Evolutionary conservation across 2,797 vertebrate genomes (phyloP).

Genomic region (Glyptemys insculpta): DNA sequence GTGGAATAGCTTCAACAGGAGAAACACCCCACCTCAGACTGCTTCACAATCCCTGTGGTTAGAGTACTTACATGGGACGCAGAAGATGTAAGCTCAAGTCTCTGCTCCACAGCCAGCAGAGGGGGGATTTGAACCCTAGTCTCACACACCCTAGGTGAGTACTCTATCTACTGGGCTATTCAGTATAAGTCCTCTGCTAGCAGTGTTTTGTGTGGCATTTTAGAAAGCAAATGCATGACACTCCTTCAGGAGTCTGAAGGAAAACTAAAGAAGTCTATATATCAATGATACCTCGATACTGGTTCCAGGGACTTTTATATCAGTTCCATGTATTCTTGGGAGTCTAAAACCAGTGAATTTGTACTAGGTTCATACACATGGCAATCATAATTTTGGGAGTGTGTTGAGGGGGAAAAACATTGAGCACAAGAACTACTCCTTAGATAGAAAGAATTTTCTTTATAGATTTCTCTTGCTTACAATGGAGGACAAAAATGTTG

Average conservation of each 20-base stretch:
- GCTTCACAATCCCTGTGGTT: too few relatives aligned
- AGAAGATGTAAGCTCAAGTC: too few relatives aligned
- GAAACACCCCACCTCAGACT: too few relatives aligned
- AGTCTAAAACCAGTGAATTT: background rate
- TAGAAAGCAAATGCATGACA: background rate
- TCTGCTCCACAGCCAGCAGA: background rate
- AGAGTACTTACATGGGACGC: too few relatives aligned
- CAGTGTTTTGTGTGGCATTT: conserved; percentile 18
- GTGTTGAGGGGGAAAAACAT: fast-evolving
- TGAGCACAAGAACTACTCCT: background rate
- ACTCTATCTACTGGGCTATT: background rate
- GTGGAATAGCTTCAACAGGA: too few relatives aligned
- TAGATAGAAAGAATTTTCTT: background rate
- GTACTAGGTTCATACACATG: background rate
- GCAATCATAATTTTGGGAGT: fast-evolving
- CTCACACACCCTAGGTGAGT: background rate
- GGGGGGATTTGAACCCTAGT: background rate
- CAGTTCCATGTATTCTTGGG: background rate
- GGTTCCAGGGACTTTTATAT: background rate
- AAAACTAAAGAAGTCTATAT: background rate
- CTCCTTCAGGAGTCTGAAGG: conserved; percentile 11
- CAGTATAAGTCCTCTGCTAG: background rate
- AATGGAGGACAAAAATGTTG: background rate
- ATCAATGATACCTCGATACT: background rate
- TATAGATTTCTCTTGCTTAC: background rate